A percentile compares a stretch with the other conserved stretches of the same genome.
Evolutionary conservation across 1,140 invertebrate species (phyloP).

Genomic region (Rhyacophila brunnea): DNA sequence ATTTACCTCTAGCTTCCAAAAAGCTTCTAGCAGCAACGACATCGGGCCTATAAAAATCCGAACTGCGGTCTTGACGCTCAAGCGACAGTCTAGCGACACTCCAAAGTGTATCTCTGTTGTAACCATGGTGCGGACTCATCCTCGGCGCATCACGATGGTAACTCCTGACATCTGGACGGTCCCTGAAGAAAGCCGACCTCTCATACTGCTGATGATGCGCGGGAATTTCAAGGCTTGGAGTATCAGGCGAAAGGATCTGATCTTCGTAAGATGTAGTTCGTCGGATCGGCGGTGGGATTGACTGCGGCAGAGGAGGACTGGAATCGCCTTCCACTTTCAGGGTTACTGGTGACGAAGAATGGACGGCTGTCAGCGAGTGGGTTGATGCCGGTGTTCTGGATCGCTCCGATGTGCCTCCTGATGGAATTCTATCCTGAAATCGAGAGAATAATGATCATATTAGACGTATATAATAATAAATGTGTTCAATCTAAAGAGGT

Average conservation of each 20-base stretch:
- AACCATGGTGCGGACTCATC: constrained; percentile 18
- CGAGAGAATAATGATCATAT: background rate
- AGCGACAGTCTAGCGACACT: constrained; percentile 29
- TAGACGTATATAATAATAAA: no score
- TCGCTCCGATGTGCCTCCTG: background rate
- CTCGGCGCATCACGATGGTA: constrained; percentile 12
- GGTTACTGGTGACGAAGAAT: constrained; percentile 23
- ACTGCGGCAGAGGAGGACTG: constrained; percentile 14
- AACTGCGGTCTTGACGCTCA: constrained; percentile 20
- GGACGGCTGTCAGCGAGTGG: constrained; percentile 7
- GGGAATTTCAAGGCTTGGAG: background rate
- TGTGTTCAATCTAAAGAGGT: no score
- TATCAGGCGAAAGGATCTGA: background rate
- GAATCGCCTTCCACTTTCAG: constrained; percentile 28
- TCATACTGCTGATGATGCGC: background rate
- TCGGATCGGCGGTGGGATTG: background rate
- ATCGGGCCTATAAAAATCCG: constrained; percentile 22
- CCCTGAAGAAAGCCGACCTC: background rate
- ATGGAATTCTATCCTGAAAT: constrained; percentile 17
- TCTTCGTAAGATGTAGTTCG: background rate
- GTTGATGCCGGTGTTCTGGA: constrained; percentile 17
- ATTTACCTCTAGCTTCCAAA: constrained; percentile 25
- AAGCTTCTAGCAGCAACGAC: constrained; percentile 7
- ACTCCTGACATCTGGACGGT: constrained; percentile 3
- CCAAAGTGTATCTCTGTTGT: constrained; percentile 26